These are phyloP conservation scores for Anoplopoma fimbria DNA, from an alignment of 2,113 vertebrate genomes.

Conservation along the genomic window DNA sequence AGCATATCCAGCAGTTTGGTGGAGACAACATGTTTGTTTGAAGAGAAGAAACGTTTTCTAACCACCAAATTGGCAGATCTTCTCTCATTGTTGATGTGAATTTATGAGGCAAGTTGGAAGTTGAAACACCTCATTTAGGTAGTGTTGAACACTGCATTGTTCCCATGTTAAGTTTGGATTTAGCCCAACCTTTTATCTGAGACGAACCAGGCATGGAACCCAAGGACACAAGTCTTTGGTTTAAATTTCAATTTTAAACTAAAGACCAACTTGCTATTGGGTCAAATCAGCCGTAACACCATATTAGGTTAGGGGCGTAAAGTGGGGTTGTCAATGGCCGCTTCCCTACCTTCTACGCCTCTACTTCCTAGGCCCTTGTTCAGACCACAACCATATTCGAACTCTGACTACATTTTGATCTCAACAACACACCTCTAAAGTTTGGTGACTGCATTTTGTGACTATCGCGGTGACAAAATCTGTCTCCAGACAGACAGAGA, in stretches of 20 bases:
- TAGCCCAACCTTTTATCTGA: neutral
- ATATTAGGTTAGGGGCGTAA: too few species aligned
- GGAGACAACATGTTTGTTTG: neutral
- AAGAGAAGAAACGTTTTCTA: conserved; percentile 6
- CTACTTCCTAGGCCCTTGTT: neutral
- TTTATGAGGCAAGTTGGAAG: conserved; percentile 26
- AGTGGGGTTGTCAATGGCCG: neutral
- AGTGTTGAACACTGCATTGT: conserved; percentile 34
- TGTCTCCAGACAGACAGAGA: neutral
- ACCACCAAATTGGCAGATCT: conserved; percentile 21
- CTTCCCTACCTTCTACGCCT: too few species aligned
- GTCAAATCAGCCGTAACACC: too few species aligned
- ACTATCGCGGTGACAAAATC: neutral
- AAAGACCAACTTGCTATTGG: neutral
- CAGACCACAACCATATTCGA: too few species aligned
- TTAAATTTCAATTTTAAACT: conserved; percentile 6
- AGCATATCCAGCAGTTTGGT: neutral
- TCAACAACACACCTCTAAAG: neutral
- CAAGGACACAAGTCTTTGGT: conserved; percentile 3
- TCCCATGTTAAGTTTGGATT: conserved; percentile 33
- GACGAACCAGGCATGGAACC: conserved; percentile 10
- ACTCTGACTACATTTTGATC: neutral
- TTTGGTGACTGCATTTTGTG: neutral
- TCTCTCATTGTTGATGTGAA: conserved; percentile 44
- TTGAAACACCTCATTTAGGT: conserved; percentile 42